Evolutionary conservation across 2,888 invertebrate species (phyloP), one percentile per base, ranked within the genome.

Genomic region (Thelaira solivaga): DNA sequence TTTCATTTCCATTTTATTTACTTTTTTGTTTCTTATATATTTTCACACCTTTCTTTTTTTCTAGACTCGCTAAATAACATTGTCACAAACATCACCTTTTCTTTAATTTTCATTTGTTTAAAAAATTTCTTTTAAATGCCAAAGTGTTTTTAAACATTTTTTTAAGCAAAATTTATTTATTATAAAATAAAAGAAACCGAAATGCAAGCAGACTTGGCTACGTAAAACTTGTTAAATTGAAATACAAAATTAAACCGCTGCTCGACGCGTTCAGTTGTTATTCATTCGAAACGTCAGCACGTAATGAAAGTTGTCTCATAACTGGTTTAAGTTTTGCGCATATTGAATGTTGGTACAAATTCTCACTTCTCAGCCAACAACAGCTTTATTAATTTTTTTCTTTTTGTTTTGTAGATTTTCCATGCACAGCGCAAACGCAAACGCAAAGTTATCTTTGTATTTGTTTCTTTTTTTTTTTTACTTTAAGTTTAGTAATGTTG

Each of bases 291-390:
- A 86, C 86, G 87, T 88, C 87, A 82, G 86, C 84, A 84, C 83
- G 76, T 82, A 85, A 86, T 88, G 87, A 88, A 88, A 88, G 88
- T 88, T 87, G 86, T 84, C 83, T 86, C 84, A 86, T 86, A 87
- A 87, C 87, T 87, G 87, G 88, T 87, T 87, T 88, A 57, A 45
- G 53, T 68, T 77, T 82, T 80, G 81, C 81, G 82, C 81, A 78
- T 83, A 82, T 81, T 82, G 77, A 75, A 82, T 34, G 53, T 22
- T 51, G 29, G 24, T 36, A 16, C 36, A 8, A 62, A 5, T 41
- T 43, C 47, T 24, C 10, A 59, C 36, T 24, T 36, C 45, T 51
- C 22, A 51, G 45, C 36, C 29, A 6, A 18, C 29, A 22, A 64
- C 61, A 75, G 74, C 65, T 68, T 41, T 41, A 39, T 41, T 10